These are phyloP conservation scores for Brachirus orientalis DNA, from an alignment of 2,113 vertebrate genomes.

Conservation along the genomic window DNA sequence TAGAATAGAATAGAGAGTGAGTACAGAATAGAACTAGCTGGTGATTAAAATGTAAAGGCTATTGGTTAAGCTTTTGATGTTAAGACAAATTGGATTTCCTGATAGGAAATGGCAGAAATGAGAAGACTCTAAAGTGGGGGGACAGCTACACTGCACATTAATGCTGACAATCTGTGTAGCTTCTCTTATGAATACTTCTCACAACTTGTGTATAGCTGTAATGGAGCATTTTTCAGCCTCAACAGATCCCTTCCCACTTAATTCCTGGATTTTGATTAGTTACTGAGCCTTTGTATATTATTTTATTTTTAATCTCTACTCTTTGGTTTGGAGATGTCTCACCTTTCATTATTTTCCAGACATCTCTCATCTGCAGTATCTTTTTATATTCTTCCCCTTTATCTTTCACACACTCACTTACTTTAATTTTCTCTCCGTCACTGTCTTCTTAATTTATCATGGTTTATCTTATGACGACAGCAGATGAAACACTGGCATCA, in stretches of 20 bases:
- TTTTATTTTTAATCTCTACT: no score
- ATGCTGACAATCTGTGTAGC: slow-evolving; percentile 39
- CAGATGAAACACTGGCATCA: slow-evolving; percentile 23
- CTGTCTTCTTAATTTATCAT: slow-evolving; percentile 23
- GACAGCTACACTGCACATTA: slow-evolving; percentile 35
- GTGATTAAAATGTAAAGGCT: background rate
- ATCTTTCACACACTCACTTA: slow-evolving; percentile 3
- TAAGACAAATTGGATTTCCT: slow-evolving; percentile 53
- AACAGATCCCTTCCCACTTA: slow-evolving; percentile 1
- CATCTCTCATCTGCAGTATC: background rate
- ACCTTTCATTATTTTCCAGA: background rate
- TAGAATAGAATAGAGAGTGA: no score
- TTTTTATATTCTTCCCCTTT: background rate
- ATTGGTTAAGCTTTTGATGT: slow-evolving; percentile 31
- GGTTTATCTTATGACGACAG: slow-evolving; percentile 40
- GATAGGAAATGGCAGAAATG: slow-evolving; percentile 44
- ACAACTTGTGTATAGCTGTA: slow-evolving; percentile 7
- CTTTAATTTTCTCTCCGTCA: slow-evolving; percentile 2
- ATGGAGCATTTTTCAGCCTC: slow-evolving; percentile 41
- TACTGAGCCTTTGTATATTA: no score
- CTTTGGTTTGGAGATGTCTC: no score
- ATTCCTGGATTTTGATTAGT: no score
- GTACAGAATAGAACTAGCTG: no score
- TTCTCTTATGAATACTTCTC: slow-evolving; percentile 31
- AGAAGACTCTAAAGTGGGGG: slow-evolving; percentile 49